Evolutionary conservation across 2,113 vertebrate genomes (phyloP).

Genomic region (Otocyon megalotis): DNA sequence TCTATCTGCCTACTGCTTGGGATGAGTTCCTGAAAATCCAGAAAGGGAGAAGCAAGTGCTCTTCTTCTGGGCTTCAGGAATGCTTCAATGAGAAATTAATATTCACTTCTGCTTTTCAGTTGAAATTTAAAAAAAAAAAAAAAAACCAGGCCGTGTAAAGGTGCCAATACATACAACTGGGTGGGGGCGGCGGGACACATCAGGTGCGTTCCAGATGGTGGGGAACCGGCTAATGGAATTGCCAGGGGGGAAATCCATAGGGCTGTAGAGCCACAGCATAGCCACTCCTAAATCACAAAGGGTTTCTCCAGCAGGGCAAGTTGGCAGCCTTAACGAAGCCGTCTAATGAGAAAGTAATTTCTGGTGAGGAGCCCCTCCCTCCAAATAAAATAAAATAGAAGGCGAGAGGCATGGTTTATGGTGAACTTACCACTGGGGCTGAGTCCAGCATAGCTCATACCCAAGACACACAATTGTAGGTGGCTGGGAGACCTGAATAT

Average conservation of each 20-base stretch:
- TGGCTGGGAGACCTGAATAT: neutral
- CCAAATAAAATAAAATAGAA: slow-evolving; percentile 9
- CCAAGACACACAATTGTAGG: slow-evolving; percentile 58
- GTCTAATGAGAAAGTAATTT: slow-evolving; percentile 55
- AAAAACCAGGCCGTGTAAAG: neutral
- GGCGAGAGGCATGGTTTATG: neutral
- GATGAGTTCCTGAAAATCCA: slow-evolving; percentile 28
- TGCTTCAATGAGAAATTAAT: slow-evolving; percentile 45
- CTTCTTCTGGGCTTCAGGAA: slow-evolving; percentile 11
- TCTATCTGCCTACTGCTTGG: neutral
- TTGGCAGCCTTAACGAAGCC: neutral
- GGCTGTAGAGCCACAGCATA: neutral
- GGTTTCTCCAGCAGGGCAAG: neutral
- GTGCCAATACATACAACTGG: neutral
- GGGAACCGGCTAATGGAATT: neutral
- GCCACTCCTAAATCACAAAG: neutral
- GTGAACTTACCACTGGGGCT: slow-evolving; percentile 15
- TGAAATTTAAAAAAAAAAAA: neutral
- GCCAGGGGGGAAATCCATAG: neutral
- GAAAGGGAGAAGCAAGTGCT: neutral
- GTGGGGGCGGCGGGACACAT: neutral
- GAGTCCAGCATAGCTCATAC: neutral
- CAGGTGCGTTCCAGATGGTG: slow-evolving; percentile 52
- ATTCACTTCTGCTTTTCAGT: slow-evolving; percentile 60
- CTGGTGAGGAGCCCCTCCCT: neutral